Evolutionary conservation across 1,140 invertebrate genomes (phyloP), one percentile per base, ranked within the genome.

Genomic region (Neotoxoptera formosana): DNA sequence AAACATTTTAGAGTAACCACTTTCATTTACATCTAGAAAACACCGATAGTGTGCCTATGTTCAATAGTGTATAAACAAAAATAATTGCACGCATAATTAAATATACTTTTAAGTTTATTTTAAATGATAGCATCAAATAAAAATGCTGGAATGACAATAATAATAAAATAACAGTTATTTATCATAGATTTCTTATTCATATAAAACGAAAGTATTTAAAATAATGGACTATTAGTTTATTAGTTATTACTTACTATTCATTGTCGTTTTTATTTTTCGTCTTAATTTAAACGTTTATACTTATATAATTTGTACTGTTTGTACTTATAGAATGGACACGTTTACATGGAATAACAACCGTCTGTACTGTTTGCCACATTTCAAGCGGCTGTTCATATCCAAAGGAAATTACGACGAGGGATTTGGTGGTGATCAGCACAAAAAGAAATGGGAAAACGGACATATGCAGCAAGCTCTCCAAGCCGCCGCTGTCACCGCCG

Each of bases 341-440:
- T 97, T 97, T 95, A 97, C 97, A 30, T 95, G 97, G 94, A 97
- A 97, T 94, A 97, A 97, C 94, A 97, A 97, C 41, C 96, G 97
- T 90, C 96, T 98, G 30, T 98, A 97, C 95, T 98, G 97, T 95
- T 97, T 97, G 93, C 97, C 97, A 9, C 97, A 98, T 95, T 98
- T 97, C 95, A 98, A 97, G 94, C 97, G 98, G 95, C 95, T 98
- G 4, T 98, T 98, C 95, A 97, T 97, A 94, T 96, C 97, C n/a
- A 97, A 97, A 95, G 97, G 97, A 76, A 98, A 98, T 95, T 98
- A 98, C 95, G 97, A 98, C 94, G 97, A 97, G 94, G 97, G 97
- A 41, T 98, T 98, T 95, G 96, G 96, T 41, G 95, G 96, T 4
- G 96, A 96, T 94, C 96, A 96, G 89, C 96, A 96, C 94, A 96